phyloP scores from a whole-genome alignment of 53 echinoderm and acorn worm genomes.

The Temnopleurus reevesii region DNA sequence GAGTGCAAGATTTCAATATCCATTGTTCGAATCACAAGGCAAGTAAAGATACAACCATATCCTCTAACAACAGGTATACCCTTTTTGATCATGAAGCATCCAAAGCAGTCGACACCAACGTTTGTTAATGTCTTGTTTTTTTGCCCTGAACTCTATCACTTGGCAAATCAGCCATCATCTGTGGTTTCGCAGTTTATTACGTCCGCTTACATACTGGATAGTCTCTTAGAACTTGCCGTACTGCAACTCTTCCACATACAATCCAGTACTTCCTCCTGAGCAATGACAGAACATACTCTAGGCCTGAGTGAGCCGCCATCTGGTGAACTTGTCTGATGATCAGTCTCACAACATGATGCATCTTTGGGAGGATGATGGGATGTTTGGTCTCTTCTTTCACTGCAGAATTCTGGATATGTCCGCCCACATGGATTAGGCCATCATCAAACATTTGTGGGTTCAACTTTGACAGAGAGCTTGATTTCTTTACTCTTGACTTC shows the following conservation, averaged over 20 bases:
- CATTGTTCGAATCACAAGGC: constrained; percentile 66
- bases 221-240: constrained; percentile 46
- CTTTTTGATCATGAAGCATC: constrained; percentile 70
- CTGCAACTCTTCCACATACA: constrained; percentile 56
- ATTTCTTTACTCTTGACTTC: constrained; percentile 7
- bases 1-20: constrained; percentile 73
- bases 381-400: constrained; percentile 36
- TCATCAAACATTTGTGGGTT: constrained; percentile 55
- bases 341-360: constrained; percentile 62
- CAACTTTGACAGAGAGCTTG: constrained; percentile 50
- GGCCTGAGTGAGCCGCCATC: constrained; percentile 47
- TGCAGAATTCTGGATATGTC: constrained; percentile 59
- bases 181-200: constrained; percentile 17
- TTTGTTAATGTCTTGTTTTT: constrained; percentile 63
- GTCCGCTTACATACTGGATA: constrained; percentile 52
- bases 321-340: constrained; percentile 53
- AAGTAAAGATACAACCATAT: constrained; percentile 77
- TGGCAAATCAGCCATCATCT: constrained; percentile 69
- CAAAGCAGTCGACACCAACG: constrained; percentile 77
- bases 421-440: constrained; percentile 60
- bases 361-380: constrained; percentile 55
- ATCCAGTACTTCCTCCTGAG: constrained; percentile 63
- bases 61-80: constrained; percentile 61
- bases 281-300: constrained; percentile 53
- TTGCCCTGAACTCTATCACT: constrained; percentile 63